These are phyloP conservation scores for Agelaius phoeniceus DNA, from an alignment of 2,113 vertebrate species.

Conservation along the genomic window DNA sequence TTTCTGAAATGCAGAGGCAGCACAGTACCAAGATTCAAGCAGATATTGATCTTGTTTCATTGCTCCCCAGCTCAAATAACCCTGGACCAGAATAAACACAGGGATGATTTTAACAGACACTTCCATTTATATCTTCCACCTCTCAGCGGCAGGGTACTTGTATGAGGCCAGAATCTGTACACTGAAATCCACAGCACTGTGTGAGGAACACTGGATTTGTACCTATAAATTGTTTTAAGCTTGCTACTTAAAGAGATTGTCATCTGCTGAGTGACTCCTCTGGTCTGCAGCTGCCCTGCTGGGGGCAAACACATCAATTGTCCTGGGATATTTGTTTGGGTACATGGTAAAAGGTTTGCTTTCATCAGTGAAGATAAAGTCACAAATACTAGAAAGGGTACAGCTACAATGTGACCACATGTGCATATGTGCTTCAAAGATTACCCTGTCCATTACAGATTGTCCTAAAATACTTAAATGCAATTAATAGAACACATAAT, in stretches of 20 bases:
- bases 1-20: neutral
- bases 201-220: neutral
- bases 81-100: neutral
- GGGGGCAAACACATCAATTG: neutral
- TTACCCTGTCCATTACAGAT: neutral
- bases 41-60: neutral
- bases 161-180: neutral
- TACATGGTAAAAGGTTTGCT: neutral
- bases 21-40: neutral
- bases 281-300: neutral
- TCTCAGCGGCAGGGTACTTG: neutral
- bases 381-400: neutral
- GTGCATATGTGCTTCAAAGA: neutral
- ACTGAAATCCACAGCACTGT: neutral
- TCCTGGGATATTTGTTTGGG: fast-evolving
- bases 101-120: neutral
- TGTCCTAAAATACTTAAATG: neutral
- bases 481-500: neutral
- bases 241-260: neutral
- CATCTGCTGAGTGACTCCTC: neutral
- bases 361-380: neutral
- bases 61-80: neutral
- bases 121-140: neutral
- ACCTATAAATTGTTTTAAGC: neutral
- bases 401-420: neutral